phyloP scores from a whole-genome alignment of 2,888 invertebrate genomes.

The Deilephila elpenor region DNA sequence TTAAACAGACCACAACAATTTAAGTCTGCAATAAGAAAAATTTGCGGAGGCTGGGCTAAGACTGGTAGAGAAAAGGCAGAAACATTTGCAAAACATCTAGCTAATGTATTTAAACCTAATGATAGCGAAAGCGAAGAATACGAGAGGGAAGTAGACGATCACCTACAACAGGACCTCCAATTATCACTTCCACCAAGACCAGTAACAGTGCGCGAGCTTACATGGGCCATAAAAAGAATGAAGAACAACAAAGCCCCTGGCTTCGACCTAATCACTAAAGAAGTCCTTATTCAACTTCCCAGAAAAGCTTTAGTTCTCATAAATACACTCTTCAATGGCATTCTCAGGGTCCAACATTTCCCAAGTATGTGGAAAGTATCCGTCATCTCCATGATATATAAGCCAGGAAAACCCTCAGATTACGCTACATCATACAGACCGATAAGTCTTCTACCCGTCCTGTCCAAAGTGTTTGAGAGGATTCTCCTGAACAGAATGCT shows the following conservation, averaged over 20 bases:
- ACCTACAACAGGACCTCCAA: no score
- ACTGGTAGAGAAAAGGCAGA: not conserved
- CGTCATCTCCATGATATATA: conserved; percentile 39
- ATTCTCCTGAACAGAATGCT: conserved; percentile 18
- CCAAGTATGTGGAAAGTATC: conserved; percentile 33
- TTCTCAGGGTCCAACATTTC: conserved; percentile 30
- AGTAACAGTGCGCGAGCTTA: no score
- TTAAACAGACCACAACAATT: not conserved
- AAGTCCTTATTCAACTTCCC: conserved; percentile 34
- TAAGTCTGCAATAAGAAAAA: not conserved
- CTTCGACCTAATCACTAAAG: conserved; percentile 35
- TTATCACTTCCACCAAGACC: no score
- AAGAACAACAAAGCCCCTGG: conserved; percentile 34
- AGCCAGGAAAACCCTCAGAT: conserved; percentile 38
- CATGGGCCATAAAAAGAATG: not conserved
- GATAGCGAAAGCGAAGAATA: not conserved
- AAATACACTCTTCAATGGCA: conserved; percentile 35
- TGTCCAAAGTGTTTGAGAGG: conserved; percentile 33
- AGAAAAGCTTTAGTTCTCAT: conserved; percentile 33
- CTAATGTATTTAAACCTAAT: not conserved
- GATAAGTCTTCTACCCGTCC: conserved; percentile 37
- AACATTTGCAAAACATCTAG: not conserved
- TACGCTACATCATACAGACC: conserved; percentile 40
- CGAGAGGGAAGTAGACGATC: not conserved
- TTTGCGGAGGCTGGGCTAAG: not conserved